Conservation (phyloP, 1,140 invertebrate genomes). For the Brachystomella parvula region DNA sequence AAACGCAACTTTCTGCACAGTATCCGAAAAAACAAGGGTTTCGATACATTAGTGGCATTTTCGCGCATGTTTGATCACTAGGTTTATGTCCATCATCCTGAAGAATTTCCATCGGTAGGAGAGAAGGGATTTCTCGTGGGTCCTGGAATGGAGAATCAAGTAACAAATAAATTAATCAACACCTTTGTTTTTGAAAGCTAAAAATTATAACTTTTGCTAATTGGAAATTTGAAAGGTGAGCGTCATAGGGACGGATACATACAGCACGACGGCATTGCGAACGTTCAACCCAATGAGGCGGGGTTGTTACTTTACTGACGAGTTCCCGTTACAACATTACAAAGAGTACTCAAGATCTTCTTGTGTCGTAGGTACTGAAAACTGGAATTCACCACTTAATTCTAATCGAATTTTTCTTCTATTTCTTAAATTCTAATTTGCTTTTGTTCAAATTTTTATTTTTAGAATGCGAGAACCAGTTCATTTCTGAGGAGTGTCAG, state of each 20-base stretch:
- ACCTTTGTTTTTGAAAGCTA: not conserved
- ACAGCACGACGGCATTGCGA: constrained; percentile 25
- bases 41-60: too few species aligned
- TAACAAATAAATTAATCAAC: constrained; percentile 7
- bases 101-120: constrained; percentile 36
- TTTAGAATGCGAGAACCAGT: constrained; percentile 37
- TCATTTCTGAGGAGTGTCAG: constrained; percentile 31
- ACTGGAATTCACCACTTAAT: too few species aligned
- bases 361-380: constrained; percentile 36
- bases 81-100: constrained; percentile 36
- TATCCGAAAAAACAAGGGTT: too few species aligned
- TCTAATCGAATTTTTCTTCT: constrained; percentile 33
- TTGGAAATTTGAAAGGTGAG: too few species aligned
- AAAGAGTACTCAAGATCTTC: constrained; percentile 34
- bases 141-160: constrained; percentile 32
- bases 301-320: constrained; percentile 34
- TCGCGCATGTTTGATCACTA: too few species aligned
- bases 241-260: constrained; percentile 29
- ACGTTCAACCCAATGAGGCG: constrained; percentile 19
- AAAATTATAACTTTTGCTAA: too few species aligned
- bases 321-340: constrained; percentile 32
- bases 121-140: constrained; percentile 36
- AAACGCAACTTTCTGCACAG: too few species aligned
- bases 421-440: too few species aligned
- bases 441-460: too few species aligned